phyloP scores from a whole-genome alignment of 2,797 vertebrate species.

The Tolypeutes matacus region DNA sequence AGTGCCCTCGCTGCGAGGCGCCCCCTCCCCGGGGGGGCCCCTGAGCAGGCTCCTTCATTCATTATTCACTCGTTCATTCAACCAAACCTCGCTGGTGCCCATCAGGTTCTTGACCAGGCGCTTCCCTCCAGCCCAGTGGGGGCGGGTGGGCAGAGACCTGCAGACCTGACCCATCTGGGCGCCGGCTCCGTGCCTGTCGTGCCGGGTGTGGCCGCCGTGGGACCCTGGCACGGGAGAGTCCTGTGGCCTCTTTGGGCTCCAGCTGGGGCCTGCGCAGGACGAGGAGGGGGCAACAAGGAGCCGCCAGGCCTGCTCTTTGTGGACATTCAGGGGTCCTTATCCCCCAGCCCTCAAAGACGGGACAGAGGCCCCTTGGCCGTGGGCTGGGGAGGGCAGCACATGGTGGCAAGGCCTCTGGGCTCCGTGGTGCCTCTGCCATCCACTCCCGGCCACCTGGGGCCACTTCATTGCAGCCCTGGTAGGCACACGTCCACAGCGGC shows the following conservation, averaged over 20 bases:
- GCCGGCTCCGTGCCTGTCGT: no score
- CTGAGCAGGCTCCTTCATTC: not conserved
- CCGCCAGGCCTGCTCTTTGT: no score
- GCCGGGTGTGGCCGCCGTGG: not conserved
- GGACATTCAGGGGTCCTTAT: not conserved
- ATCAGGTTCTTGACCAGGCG: not conserved
- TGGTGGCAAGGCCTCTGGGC: not conserved
- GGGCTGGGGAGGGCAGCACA: not conserved
- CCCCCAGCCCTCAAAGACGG: not conserved
- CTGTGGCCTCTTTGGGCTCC: not conserved
- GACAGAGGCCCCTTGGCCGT: no score
- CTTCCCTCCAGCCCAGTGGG: not conserved
- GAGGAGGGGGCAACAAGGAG: no score
- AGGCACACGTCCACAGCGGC: fast-evolving
- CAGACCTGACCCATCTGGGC: not conserved
- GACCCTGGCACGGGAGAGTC: not conserved
- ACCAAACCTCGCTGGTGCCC: not conserved
- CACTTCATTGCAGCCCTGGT: not conserved
- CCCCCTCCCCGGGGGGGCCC: no score
- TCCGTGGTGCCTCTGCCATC: fast-evolving
- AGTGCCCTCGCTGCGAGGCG: not conserved
- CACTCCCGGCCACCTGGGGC: not conserved
- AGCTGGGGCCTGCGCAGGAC: not conserved
- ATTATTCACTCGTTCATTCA: not conserved
- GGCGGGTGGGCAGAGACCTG: not conserved